phyloP scores from a whole-genome alignment of 2,888 invertebrate species.

The Acleris literana region DNA sequence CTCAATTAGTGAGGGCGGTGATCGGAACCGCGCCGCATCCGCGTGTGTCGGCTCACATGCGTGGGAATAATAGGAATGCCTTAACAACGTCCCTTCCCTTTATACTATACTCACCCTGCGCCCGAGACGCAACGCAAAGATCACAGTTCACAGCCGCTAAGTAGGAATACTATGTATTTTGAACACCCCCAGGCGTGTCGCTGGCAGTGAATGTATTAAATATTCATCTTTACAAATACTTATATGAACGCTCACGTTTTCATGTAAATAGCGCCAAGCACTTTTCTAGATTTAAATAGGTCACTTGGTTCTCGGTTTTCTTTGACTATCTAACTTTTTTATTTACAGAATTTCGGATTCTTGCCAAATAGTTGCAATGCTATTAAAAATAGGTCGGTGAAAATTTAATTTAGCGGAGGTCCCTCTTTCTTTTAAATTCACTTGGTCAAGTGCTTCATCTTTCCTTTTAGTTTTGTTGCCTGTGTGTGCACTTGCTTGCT shows the following conservation, averaged over 20 bases:
- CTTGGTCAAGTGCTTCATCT: too few relatives aligned
- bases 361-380: conserved; percentile 56
- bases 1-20: conserved; percentile 76
- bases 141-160: background rate
- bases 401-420: background rate
- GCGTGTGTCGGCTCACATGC: conserved; percentile 61
- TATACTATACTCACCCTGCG: conserved; percentile 53
- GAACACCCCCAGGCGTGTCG: conserved; percentile 1
- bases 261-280: too few relatives aligned
- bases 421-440: background rate
- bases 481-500: too few relatives aligned
- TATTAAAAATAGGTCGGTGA: conserved; percentile 47
- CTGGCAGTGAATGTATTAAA: too few relatives aligned
- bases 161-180: conserved; percentile 26
- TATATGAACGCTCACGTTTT: too few relatives aligned
- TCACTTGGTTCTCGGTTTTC: conserved; percentile 16
- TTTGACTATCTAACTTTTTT: conserved; percentile 42
- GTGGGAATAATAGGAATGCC: conserved; percentile 64
- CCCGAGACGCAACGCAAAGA: conserved; percentile 40
- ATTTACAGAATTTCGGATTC: conserved; percentile 50
- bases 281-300: conserved; percentile 4
- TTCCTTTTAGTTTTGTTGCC: too few relatives aligned
- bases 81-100: conserved; percentile 56
- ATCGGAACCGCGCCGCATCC: conserved; percentile 73
- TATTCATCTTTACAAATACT: too few relatives aligned